A percentile compares a stretch with the other conserved stretches of the same genome.
phyloP scores from a whole-genome alignment of 2,113 vertebrate genomes.

The Holacanthus passer region DNA sequence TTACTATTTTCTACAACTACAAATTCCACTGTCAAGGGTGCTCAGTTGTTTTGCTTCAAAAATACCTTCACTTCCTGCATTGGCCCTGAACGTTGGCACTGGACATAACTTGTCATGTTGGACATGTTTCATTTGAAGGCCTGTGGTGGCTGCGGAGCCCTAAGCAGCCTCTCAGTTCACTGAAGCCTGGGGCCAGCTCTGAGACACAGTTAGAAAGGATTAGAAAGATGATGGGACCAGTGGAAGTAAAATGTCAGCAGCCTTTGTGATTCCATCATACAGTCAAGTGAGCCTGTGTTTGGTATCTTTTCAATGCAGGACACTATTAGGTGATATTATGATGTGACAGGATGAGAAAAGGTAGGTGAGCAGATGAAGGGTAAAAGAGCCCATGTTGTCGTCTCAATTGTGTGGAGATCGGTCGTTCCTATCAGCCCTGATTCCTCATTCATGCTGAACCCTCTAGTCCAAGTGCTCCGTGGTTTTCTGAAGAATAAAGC shows the following conservation, averaged over 20 bases:
- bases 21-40: too few species aligned
- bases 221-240: background rate
- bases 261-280: background rate
- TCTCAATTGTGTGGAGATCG: background rate
- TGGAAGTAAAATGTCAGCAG: slow-evolving; percentile 14
- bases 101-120: background rate
- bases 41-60: too few species aligned
- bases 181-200: background rate
- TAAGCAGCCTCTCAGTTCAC: background rate
- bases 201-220: slow-evolving; percentile 1
- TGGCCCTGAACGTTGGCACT: background rate
- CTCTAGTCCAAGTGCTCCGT: background rate
- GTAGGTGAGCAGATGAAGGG: background rate
- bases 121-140: background rate
- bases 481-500: slow-evolving; percentile 15
- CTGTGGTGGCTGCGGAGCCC: background rate
- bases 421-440: background rate
- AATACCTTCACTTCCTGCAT: background rate
- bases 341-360: background rate
- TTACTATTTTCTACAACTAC: too few species aligned
- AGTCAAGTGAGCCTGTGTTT: background rate
- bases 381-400: background rate
- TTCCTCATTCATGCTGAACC: slow-evolving; percentile 3
- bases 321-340: background rate
- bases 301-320: background rate